These are phyloP conservation scores for Rhyacophila evoluta DNA, from an alignment of 2,888 invertebrate species.

Conservation along the genomic window DNA sequence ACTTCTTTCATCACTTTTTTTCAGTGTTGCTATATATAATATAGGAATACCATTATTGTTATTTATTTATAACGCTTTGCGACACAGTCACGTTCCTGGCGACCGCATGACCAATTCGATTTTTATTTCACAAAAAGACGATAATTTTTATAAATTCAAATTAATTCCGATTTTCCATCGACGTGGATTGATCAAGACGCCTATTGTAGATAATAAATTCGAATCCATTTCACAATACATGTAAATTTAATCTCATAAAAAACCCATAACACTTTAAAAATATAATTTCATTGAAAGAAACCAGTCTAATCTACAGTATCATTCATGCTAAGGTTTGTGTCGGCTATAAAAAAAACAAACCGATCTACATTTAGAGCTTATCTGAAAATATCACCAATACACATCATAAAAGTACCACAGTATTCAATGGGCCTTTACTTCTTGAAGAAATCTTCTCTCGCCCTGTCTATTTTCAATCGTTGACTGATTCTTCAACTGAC, in stretches of 20 bases:
- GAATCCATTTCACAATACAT: background rate
- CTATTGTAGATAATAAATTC: background rate
- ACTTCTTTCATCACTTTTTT: background rate
- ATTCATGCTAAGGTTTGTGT: too few species aligned
- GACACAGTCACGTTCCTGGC: slow-evolving; percentile 11
- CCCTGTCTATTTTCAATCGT: too few species aligned
- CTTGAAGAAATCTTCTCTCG: too few species aligned
- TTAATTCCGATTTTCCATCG: slow-evolving; percentile 23
- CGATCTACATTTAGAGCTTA: too few species aligned
- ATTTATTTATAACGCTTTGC: slow-evolving; percentile 5
- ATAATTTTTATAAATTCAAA: slow-evolving; percentile 32
- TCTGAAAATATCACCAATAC: too few species aligned
- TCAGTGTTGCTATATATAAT: background rate
- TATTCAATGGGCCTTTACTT: too few species aligned
- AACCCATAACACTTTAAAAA: too few species aligned
- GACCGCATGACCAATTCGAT: slow-evolving; percentile 6
- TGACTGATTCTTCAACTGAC: too few species aligned
- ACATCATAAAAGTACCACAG: too few species aligned
- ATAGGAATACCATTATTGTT: background rate
- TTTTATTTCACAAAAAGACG: slow-evolving; percentile 17
- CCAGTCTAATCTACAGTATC: too few species aligned
- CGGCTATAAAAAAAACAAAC: too few species aligned
- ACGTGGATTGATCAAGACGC: background rate
- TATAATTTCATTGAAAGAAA: too few species aligned
- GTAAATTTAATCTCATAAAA: background rate